Conservation (phyloP, 2,113 vertebrate species). For the Rhabdomys dilectus region DNA sequence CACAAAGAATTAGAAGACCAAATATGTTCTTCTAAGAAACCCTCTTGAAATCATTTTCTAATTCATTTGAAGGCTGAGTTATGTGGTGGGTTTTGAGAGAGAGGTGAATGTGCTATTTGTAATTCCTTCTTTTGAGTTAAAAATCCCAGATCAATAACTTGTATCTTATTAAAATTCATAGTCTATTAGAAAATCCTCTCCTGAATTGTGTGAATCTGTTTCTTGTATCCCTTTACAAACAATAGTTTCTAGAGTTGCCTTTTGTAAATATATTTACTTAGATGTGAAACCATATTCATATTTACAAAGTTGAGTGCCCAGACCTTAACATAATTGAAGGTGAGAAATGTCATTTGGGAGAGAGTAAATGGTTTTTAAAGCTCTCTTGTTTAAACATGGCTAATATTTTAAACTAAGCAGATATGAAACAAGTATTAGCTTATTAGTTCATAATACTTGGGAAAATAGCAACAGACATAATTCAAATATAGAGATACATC, state of each 20-base stretch:
- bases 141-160: slow-evolving; percentile 62
- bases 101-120: background rate
- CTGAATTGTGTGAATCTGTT: background rate
- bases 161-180: slow-evolving; percentile 67
- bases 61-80: background rate
- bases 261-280: slow-evolving; percentile 51
- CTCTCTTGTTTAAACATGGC: background rate
- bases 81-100: background rate
- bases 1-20: background rate
- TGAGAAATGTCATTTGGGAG: slow-evolving; percentile 25
- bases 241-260: slow-evolving; percentile 54
- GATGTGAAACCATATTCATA: slow-evolving; percentile 56
- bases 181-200: slow-evolving; percentile 10
- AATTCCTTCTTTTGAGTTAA: slow-evolving; percentile 40
- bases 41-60: slow-evolving; percentile 25
- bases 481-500: background rate
- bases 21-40: background rate
- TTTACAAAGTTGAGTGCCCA: slow-evolving; percentile 33
- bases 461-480: background rate
- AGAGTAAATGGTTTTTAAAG: slow-evolving; percentile 49
- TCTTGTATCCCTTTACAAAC: slow-evolving; percentile 59
- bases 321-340: slow-evolving; percentile 58
- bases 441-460: slow-evolving; percentile 4
- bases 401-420: background rate
- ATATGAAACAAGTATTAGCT: background rate